Evolutionary conservation across 2,797 vertebrate species (phyloP), one percentile per base, ranked within the genome.

Genomic region (Silurus lanzhouensis): DNA sequence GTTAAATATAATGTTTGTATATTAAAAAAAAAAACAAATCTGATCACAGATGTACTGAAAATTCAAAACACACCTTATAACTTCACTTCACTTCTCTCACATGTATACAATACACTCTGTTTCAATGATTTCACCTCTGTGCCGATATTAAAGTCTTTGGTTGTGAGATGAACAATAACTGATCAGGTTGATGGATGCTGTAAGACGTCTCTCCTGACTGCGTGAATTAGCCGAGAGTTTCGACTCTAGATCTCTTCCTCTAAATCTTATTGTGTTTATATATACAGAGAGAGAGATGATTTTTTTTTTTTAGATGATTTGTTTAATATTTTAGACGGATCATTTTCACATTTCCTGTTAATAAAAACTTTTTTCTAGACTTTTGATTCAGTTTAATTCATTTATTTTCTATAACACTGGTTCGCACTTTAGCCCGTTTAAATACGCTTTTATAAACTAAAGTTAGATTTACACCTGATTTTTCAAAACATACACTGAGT

Each of bases 201-300:
- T 31, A 27, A 76, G 15, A 52, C 31, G 20, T 57, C 63, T 67
- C 31, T 76, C 17, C 55, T 79, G 12, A 88, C 88, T 89, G 86
- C 79, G n/a, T 60, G 55, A 3, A 25, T 61, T 7, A 78, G 10
- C 14, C 44, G 13, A 60, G 67, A 72, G 71, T 48, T 66, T 84
- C 74, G 31, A 22, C 5, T 44, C 6, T 48, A 15, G 25, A 75
- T 13, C 13, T 52, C 7, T 10, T 52, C 1, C 9, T 52, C 6
- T 10, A 52, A 52, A 52, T 52, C 6, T 52, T 52, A 10, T 52
- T 1, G 9, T 52, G 48, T 52, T 52, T 52, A 52, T 10, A 52
- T 10, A 52, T 52, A 10, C 48, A 52, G 48, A 52, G 48, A 10
- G 8, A 7, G 48, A 10, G 9, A 52, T 6, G 48, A 52, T 7